Evolutionary conservation across 2,113 vertebrate species (phyloP).

Genomic region (Takifugu flavidus): DNA sequence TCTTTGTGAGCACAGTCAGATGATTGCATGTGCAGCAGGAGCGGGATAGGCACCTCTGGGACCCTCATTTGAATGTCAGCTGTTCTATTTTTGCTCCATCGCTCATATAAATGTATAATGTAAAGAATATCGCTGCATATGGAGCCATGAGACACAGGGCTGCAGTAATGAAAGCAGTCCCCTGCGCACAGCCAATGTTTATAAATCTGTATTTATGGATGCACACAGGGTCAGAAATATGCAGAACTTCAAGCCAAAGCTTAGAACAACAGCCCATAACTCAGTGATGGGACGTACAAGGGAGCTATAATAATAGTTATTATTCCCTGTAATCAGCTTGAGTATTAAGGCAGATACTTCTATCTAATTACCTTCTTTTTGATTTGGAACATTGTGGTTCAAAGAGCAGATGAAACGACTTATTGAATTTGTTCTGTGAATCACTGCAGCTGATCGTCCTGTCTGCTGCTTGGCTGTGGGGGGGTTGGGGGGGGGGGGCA

Average conservation of each 20-base stretch:
- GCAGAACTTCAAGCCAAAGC: conserved; percentile 7
- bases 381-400: conserved; percentile 10
- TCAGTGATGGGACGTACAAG: conserved; percentile 6
- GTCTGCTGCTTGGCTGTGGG: neutral
- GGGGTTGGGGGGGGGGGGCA: too few relatives aligned
- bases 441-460: neutral
- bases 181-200: neutral
- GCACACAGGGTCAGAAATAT: conserved; percentile 17
- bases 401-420: conserved; percentile 27
- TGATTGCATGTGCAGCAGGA: neutral
- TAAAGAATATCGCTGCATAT: conserved; percentile 5
- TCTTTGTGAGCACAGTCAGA: neutral
- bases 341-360: conserved; percentile 29
- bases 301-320: conserved; percentile 18
- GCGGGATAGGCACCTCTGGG: neutral
- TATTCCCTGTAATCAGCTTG: conserved; percentile 38
- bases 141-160: neutral
- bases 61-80: neutral
- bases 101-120: neutral
- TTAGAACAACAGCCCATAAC: conserved; percentile 20
- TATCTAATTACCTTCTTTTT: conserved; percentile 37
- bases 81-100: neutral
- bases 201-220: conserved; percentile 16
- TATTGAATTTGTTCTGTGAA: conserved; percentile 13
- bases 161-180: conserved; percentile 11